Conservation (phyloP, 2,797 vertebrate species). For the Kryptopterus vitreolus region DNA sequence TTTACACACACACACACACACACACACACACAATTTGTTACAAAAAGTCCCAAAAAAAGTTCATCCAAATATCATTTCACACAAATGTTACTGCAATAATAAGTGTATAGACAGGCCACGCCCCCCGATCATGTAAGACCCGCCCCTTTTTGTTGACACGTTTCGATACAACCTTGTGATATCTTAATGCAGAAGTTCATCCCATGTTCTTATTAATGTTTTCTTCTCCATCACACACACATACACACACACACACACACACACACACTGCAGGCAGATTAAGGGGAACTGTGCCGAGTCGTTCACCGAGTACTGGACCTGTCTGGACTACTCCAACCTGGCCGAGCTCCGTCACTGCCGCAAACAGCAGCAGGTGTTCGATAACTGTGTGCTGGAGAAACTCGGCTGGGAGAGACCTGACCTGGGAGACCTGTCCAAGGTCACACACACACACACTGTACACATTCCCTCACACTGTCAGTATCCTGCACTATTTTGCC, state of each 20-base stretch:
- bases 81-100: background rate
- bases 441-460: conserved; percentile 52
- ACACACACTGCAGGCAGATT: conserved; percentile 79
- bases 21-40: background rate
- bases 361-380: conserved; percentile 85
- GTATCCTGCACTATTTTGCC: background rate
- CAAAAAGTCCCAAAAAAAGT: too few relatives aligned
- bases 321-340: conserved; percentile 82
- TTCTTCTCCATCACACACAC: too few relatives aligned
- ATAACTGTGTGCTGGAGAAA: conserved; percentile 91
- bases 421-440: conserved; percentile 94
- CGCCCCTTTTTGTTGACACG: background rate
- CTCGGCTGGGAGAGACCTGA: conserved; percentile 92
- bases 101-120: background rate
- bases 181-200: background rate
- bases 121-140: background rate
- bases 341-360: conserved; percentile 83
- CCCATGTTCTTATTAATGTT: background rate
- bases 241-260: background rate
- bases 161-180: background rate
- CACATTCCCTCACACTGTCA: background rate
- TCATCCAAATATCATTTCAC: background rate
- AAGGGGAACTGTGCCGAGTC: conserved; percentile 90
- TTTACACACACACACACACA: background rate
- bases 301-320: conserved; percentile 97